Percentiles rank a stretch among this genome's conserved stretches.
phyloP scores from a whole-genome alignment of 2,888 invertebrate genomes.

The Diabrotica balteata region DNA sequence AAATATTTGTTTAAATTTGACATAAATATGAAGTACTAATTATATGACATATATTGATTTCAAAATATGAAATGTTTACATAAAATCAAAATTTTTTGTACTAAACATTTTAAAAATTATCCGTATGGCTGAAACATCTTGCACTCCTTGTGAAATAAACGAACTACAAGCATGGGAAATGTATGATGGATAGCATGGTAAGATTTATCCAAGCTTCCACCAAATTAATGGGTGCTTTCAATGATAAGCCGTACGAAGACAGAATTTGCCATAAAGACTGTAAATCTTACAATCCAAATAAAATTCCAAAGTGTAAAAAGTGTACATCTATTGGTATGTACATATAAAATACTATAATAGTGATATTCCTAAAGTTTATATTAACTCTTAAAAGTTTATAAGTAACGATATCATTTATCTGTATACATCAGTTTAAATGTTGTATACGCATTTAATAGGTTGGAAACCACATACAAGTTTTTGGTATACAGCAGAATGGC shows the following conservation, averaged over 20 bases:
- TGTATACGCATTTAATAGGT: too few species aligned
- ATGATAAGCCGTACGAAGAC: constrained; percentile 20
- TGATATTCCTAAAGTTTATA: too few species aligned
- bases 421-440: too few species aligned
- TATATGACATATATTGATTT: too few species aligned
- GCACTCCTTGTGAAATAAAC: constrained; percentile 28
- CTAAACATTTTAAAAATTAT: neutral
- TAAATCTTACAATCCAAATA: constrained; percentile 12
- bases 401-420: too few species aligned
- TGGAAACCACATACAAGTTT: too few species aligned
- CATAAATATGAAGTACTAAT: too few species aligned
- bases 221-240: constrained; percentile 42
- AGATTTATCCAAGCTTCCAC: constrained; percentile 44
- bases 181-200: constrained; percentile 46
- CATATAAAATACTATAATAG: too few species aligned
- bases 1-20: too few species aligned
- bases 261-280: neutral
- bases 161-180: constrained; percentile 45
- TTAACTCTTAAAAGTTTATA: too few species aligned
- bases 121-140: neutral
- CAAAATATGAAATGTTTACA: too few species aligned
- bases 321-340: neutral
- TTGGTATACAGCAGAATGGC: too few species aligned
- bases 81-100: neutral
- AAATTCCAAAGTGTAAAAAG: constrained; percentile 16